Evolutionary conservation across 1,140 invertebrate genomes (phyloP), one percentile per base, ranked within the genome.

Genomic region (Nasonia giraulti): DNA sequence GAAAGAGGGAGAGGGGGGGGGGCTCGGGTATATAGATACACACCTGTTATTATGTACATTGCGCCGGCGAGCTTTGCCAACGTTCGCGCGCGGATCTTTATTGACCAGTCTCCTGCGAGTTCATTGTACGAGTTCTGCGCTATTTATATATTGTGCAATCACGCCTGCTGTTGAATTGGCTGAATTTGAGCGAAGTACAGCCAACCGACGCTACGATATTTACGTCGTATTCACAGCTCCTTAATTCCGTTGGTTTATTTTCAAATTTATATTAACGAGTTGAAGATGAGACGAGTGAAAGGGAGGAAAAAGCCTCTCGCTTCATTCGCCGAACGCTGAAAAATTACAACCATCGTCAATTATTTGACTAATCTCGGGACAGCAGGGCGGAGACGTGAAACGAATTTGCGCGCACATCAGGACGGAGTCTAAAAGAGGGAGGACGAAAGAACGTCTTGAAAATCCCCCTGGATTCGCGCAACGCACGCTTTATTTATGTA

Each of bases 401-500:
- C 17, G n/a, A 71, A 11, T 71, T 71, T 71, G 27, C 23, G 2
- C 68, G 3, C 50, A 33, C 10, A 27, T 33, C 27, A 31, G 6
- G 14, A 68, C 14, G 62, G 7, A 23, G 4, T 68, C 10, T 23
- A 7, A 68, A 68, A 68, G 8, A 68, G 23, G 23, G 5, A 27
- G 23, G 20, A 68, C n/a, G 66, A 68, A 68, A 68, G 23, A 68
- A 68, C 23, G n/a, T 23, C 66, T 68, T 27, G 71, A 33, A 73
- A 23, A 75, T 44, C 10, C 73, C 17, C 37, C 6, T 23, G 20
- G 20, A 20, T 76, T n/a, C 74, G 3, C 23, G n/a, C 1, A 10
- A 50, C n/a, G 74, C 74, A 76, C 74, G 74, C 40, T 47, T 76
- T 76, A 76, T 76, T 50, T 27, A 76, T 76, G 37, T 23, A 44